Percentiles rank a stretch among this genome's conserved stretches.
Evolutionary conservation across 2,113 vertebrate genomes (phyloP).

Genomic region (Dipodomys ordii): DNA sequence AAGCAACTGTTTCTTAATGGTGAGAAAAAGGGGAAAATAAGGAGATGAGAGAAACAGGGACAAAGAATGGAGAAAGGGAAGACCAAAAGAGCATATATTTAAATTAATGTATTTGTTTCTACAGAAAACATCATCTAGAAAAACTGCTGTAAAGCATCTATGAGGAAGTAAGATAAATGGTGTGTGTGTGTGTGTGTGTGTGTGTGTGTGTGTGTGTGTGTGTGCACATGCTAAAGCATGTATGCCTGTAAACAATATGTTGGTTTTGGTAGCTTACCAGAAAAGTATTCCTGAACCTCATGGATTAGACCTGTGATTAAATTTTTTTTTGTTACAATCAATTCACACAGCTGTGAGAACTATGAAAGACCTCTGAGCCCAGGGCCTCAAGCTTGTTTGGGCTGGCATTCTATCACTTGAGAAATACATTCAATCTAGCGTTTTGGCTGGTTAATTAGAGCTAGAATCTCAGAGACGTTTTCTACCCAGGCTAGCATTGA

Average conservation of each 20-base stretch:
- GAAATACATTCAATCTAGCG: too few species aligned
- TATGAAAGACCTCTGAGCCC: background rate
- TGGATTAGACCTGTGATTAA: slow-evolving; percentile 89
- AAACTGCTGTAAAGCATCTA: too few species aligned
- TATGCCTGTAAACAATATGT: background rate
- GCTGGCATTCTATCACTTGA: too few species aligned
- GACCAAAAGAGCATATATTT: background rate
- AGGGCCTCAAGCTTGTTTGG: too few species aligned
- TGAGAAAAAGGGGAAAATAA: slow-evolving; percentile 23
- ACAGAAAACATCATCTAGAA: too few species aligned
- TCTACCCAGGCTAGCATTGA: too few species aligned
- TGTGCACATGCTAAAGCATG: too few species aligned
- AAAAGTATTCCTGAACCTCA: slow-evolving; percentile 88
- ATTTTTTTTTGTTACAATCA: slow-evolving; percentile 54
- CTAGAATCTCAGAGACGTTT: too few species aligned
- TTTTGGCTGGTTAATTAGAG: too few species aligned
- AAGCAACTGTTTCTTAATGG: background rate
- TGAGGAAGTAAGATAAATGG: background rate
- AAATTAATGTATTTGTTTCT: background rate
- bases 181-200: background rate
- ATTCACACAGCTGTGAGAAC: slow-evolving; percentile 36
- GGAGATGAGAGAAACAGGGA: background rate
- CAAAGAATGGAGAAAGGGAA: background rate
- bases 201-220: accelerated
- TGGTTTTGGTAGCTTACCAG: slow-evolving; percentile 87